Percentiles rank a stretch among this genome's conserved stretches.
Conservation (phyloP, 2,888 invertebrate species). For the Diarsia mendica region DNA sequence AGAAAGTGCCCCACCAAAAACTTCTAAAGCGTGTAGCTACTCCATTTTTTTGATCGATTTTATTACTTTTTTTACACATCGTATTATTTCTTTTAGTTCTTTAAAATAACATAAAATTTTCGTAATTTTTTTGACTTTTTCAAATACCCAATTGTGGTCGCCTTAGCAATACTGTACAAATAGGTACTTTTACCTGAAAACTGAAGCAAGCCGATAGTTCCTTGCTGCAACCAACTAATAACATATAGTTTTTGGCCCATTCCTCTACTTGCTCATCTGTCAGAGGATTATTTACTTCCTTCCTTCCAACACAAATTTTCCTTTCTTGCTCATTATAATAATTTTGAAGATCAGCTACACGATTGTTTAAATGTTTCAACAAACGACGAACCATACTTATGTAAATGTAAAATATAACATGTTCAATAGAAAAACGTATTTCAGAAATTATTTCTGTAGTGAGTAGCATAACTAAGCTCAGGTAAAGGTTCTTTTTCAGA, state of each 20-base stretch:
- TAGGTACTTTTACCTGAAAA: constrained; percentile 5
- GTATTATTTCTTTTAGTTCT: too few species aligned
- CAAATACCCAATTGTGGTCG: too few species aligned
- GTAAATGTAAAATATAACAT: constrained; percentile 20
- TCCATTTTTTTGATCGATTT: too few species aligned
- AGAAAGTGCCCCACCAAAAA: too few species aligned
- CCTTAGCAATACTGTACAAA: background rate
- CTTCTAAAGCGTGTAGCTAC: too few species aligned
- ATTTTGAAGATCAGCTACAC: background rate
- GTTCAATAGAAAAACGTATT: constrained; percentile 20
- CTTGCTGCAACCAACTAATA: constrained; percentile 22
- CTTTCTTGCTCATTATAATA: background rate
- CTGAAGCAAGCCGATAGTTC: constrained; percentile 21
- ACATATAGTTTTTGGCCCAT: constrained; percentile 35
- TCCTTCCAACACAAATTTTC: too few species aligned
- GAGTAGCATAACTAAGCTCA: background rate
- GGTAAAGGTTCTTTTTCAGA: background rate
- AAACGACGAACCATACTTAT: constrained; percentile 1
- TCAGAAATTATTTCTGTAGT: background rate
- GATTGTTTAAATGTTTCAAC: constrained; percentile 5
- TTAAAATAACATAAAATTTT: too few species aligned
- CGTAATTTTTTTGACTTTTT: too few species aligned
- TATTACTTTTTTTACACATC: too few species aligned
- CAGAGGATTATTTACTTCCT: background rate
- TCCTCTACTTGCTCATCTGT: background rate